phyloP scores from a whole-genome alignment of 2,888 invertebrate species.

The Erynnis tages region DNA sequence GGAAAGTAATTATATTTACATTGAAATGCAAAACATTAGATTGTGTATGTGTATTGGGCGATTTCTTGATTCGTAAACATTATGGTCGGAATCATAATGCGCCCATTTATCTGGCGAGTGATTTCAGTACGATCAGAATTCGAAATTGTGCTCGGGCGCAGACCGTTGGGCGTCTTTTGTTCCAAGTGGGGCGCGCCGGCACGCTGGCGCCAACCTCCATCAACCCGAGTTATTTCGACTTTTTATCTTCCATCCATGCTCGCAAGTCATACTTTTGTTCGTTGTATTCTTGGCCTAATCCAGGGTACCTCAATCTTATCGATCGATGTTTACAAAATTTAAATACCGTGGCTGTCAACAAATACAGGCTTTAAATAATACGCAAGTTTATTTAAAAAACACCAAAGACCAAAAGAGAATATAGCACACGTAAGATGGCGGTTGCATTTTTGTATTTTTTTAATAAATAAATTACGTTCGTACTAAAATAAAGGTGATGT shows the following conservation, averaged over 20 bases:
- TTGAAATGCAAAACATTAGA: slow-evolving; percentile 4
- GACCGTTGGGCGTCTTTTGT: slow-evolving; percentile 56
- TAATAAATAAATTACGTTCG: too few relatives aligned
- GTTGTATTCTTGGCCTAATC: slow-evolving; percentile 20
- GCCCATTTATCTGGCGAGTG: slow-evolving; percentile 28
- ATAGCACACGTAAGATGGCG: too few relatives aligned
- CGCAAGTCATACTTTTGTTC: slow-evolving; percentile 31
- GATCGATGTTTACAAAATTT: too few relatives aligned
- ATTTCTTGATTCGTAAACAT: slow-evolving; percentile 23
- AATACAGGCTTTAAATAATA: too few relatives aligned
- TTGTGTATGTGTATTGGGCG: neutral
- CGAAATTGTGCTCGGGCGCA: slow-evolving; percentile 41
- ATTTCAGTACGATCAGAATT: slow-evolving; percentile 31
- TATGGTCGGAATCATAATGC: slow-evolving; percentile 18
- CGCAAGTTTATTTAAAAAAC: too few relatives aligned
- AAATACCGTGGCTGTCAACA: too few relatives aligned
- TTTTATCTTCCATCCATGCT: slow-evolving; percentile 37
- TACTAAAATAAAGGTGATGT: too few relatives aligned
- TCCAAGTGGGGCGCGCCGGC: slow-evolving; percentile 39
- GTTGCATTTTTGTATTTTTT: too few relatives aligned
- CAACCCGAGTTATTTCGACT: slow-evolving; percentile 42
- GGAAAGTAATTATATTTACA: slow-evolving; percentile 10
- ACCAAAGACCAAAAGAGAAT: too few relatives aligned
- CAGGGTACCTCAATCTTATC: too few relatives aligned
- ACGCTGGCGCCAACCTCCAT: slow-evolving; percentile 46